A percentile compares a stretch with the other conserved stretches of the same genome.
phyloP scores from a whole-genome alignment of 2,113 vertebrate genomes.

The Cinclus mexicanus region DNA sequence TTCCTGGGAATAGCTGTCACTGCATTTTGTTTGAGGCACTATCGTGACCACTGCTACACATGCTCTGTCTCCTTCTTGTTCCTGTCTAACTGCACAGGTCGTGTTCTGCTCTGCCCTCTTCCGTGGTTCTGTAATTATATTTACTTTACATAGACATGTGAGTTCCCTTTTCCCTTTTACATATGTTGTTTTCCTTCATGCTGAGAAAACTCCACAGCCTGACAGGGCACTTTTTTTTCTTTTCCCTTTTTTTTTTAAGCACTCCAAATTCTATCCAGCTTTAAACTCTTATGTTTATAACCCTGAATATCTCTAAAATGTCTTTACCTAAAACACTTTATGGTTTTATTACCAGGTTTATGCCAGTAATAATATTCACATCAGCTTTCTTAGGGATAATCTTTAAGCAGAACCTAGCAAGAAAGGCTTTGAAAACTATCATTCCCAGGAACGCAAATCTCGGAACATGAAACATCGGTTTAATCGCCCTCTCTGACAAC shows the following conservation, averaged over 20 bases:
- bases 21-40: neutral
- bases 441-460: conserved; percentile 77
- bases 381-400: conserved; percentile 80
- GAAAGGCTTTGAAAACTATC: conserved; percentile 78
- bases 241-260: neutral
- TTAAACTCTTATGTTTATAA: conserved; percentile 78
- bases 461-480: conserved; percentile 76
- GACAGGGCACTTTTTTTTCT: conserved; percentile 28
- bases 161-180: conserved; percentile 60
- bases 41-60: neutral
- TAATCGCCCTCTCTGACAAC: conserved; percentile 80
- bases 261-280: conserved; percentile 74
- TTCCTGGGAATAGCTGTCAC: neutral
- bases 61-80: neutral
- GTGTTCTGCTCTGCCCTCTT: conserved; percentile 23
- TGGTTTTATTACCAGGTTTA: conserved; percentile 76
- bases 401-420: conserved; percentile 74
- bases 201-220: conserved; percentile 70
- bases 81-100: neutral
- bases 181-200: conserved; percentile 74
- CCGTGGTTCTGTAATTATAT: conserved; percentile 59
- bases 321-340: conserved; percentile 79
- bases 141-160: conserved; percentile 66
- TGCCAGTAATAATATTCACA: conserved; percentile 73
- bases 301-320: conserved; percentile 73